Conservation (phyloP, 35 echinoderm and acorn worm species). For the Eucidaris tribuloides region DNA sequence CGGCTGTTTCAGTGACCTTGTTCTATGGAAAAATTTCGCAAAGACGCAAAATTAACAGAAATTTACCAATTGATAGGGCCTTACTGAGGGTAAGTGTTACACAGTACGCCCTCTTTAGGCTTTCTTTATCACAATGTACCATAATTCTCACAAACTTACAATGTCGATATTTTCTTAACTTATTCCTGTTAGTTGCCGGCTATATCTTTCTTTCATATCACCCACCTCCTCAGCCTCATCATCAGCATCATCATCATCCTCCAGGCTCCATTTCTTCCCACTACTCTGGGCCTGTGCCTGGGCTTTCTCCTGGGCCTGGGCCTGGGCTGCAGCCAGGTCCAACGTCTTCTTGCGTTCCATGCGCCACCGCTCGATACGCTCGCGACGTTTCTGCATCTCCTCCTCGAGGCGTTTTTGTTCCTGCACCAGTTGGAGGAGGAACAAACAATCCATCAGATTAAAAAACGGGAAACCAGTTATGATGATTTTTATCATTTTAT, state of each 20-base stretch:
- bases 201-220: too few species aligned
- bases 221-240: too few species aligned
- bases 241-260: constrained; percentile 89
- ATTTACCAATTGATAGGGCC: too few species aligned
- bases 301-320: constrained; percentile 40
- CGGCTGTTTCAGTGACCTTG: too few species aligned
- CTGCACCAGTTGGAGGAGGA: background rate
- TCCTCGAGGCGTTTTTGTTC: constrained; percentile 93
- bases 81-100: too few species aligned
- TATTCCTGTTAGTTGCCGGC: too few species aligned
- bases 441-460: background rate
- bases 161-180: too few species aligned
- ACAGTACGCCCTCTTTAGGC: too few species aligned
- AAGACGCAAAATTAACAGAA: too few species aligned
- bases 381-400: constrained; percentile 87
- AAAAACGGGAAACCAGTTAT: background rate
- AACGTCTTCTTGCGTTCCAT: constrained; percentile 76
- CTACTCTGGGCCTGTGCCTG: background rate
- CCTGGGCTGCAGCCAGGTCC: constrained; percentile 13
- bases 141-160: too few species aligned
- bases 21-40: too few species aligned
- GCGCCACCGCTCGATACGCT: constrained; percentile 93
- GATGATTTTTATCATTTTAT: background rate
- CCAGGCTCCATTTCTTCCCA: constrained; percentile 91
- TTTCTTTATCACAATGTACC: too few species aligned